phyloP scores from a whole-genome alignment of 2,888 invertebrate genomes.

The Ichneumon xanthorius region DNA sequence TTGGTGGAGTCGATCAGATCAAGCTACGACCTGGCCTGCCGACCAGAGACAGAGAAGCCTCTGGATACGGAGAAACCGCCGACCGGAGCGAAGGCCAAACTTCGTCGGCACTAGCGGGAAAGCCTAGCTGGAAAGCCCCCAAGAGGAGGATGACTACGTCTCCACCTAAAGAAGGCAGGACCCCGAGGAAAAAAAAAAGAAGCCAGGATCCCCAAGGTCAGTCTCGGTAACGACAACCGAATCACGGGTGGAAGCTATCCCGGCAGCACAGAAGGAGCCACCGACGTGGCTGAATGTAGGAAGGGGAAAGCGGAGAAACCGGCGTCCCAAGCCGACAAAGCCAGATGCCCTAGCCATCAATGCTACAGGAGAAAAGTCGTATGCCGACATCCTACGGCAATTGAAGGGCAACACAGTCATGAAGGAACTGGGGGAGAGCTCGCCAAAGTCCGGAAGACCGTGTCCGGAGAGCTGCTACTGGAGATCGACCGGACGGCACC shows the following conservation, averaged over 20 bases:
- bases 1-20: neutral
- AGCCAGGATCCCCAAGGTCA: too few relatives aligned
- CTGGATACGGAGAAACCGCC: too few relatives aligned
- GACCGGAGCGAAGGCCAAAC: neutral
- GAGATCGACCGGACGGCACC: slow-evolving; percentile 4
- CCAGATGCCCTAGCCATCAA: neutral
- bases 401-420: neutral
- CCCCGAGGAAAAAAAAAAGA: too few relatives aligned
- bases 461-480: slow-evolving; percentile 5
- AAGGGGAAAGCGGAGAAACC: too few relatives aligned
- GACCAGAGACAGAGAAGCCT: too few relatives aligned
- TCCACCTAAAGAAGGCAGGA: neutral
- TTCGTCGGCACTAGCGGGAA: neutral
- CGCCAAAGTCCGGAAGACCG: slow-evolving; percentile 22
- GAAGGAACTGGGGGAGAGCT: neutral
- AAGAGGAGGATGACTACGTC: too few relatives aligned
- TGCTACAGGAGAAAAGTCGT: neutral
- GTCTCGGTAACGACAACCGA: too few relatives aligned
- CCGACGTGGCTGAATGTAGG: too few relatives aligned
- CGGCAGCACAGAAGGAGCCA: too few relatives aligned
- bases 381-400: slow-evolving; percentile 10
- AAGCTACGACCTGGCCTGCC: neutral
- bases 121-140: too few relatives aligned
- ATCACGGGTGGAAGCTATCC: too few relatives aligned
- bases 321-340: too few relatives aligned